Base-by-base conservation (phyloP, 2,113 vertebrate species). In the Cyanoramphus novaezelandiae region DNA sequence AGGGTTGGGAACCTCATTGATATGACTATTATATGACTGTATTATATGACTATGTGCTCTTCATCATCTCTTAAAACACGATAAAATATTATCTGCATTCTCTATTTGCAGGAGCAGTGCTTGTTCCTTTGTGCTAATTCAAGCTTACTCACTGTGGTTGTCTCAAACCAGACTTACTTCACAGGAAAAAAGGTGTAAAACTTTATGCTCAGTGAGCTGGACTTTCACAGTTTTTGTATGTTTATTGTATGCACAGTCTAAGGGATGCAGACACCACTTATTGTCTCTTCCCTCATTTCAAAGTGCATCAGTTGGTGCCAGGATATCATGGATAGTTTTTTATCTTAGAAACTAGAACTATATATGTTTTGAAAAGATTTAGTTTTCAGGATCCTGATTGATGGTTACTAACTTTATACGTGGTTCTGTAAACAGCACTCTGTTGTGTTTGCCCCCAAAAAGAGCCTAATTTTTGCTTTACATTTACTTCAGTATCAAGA, bases 61-160 rank as follows among this genome's bases (percentile, higher is more conserved):
- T 88, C 47, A 49, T 44, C 2, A 23, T 27, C 21, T 53, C 41
- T 60, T 64, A 39, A 68, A 62, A 50, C 16, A 86, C 33, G 29
- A 74, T 13, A 62, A 95, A 85, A 76, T 13, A 3, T 16, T 80
- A 53, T 8, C 10, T 52, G 28, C 10, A 12, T 65, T 74, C 52
- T 37, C 21, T 53, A 1, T 72, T 79, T 59, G 13, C 27, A 46
- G 50, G 60, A 86, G 33, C 1, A 31, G 4, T 43, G 3, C 35
- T 60, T 28, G 2, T 35, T 69, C 33, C 8, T 59, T 62, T 0
- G 0, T 6, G 4, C 2, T 50, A 2, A 6, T 64, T 88, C 11
- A 35, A 49, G 9, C n/a, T 85, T 31, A 2, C 10, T 82, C 67
- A 11, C 23, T 65, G 24, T 29, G 33, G 20, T 35, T 63, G 16